Percentiles rank a stretch among this genome's conserved stretches.
Evolutionary conservation across 2,888 invertebrate genomes (phyloP).

Genomic region (Cantharis rufa): DNA sequence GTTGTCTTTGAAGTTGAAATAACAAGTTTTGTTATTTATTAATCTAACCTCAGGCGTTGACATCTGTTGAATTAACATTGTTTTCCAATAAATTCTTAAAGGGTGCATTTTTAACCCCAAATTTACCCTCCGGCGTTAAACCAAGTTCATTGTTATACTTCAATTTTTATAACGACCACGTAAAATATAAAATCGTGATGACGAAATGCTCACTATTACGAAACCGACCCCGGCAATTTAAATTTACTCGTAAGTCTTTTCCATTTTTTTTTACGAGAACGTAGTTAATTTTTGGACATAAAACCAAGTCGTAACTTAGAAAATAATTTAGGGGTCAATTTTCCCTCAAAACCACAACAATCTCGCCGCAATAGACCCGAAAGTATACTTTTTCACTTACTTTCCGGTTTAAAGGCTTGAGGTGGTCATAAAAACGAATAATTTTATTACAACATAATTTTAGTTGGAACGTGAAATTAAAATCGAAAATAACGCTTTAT

Average conservation of each 20-base stretch:
- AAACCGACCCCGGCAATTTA: background rate
- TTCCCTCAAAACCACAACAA: background rate
- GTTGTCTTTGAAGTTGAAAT: constrained; percentile 25
- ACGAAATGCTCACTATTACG: background rate
- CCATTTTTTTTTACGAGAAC: background rate
- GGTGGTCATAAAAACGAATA: background rate
- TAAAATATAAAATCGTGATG: background rate
- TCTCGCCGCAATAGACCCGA: background rate
- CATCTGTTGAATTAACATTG: constrained; percentile 24
- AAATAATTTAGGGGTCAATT: background rate
- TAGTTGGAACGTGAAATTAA: background rate
- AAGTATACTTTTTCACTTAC: background rate
- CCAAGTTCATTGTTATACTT: background rate
- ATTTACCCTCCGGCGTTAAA: background rate
- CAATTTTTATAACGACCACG: background rate
- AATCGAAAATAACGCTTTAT: background rate
- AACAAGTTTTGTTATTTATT: constrained; percentile 30
- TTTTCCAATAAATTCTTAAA: constrained; percentile 7
- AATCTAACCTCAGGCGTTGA: constrained; percentile 24
- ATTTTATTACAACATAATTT: background rate
- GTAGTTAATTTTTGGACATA: background rate
- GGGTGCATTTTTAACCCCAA: background rate
- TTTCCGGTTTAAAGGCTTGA: background rate
- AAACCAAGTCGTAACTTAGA: background rate
- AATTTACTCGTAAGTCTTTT: background rate